These are phyloP conservation scores for Gallinago solitaria DNA, from an alignment of 2,797 vertebrate genomes.

Conservation along the genomic window DNA sequence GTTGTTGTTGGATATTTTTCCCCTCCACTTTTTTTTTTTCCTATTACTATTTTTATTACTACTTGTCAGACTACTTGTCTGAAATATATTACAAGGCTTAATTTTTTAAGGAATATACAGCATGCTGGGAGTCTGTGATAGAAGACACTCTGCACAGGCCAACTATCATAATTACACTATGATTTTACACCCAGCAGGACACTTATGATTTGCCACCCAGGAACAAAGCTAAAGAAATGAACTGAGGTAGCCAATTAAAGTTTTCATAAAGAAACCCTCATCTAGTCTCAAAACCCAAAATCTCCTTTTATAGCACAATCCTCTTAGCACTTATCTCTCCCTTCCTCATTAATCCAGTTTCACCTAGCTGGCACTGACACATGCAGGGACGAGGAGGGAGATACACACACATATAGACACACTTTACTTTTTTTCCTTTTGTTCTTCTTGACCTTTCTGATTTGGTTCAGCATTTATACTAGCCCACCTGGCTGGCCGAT, in stretches of 20 bases:
- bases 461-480: constrained; percentile 60
- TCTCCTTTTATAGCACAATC: constrained; percentile 62
- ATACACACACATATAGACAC: neutral
- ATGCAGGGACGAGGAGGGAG: neutral
- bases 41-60: constrained; percentile 56
- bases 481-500: constrained; percentile 67
- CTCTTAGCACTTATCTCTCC: constrained; percentile 61
- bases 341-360: constrained; percentile 65
- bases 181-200: constrained; percentile 61
- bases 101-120: constrained; percentile 39
- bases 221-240: constrained; percentile 66
- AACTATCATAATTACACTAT: constrained; percentile 57
- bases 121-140: constrained; percentile 24
- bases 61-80: constrained; percentile 57
- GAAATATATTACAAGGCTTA: constrained; percentile 34
- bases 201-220: constrained; percentile 66
- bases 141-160: constrained; percentile 42
- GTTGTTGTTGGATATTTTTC: neutral
- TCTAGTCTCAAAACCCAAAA: constrained; percentile 65
- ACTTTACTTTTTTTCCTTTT: constrained; percentile 26
- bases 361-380: constrained; percentile 55
- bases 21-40: neutral
- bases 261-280: constrained; percentile 64
- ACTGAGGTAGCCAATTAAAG: constrained; percentile 69
- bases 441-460: constrained; percentile 67